These are phyloP conservation scores for Podarcis cretensis DNA, from an alignment of 2,113 vertebrate genomes.

Conservation along the genomic window DNA sequence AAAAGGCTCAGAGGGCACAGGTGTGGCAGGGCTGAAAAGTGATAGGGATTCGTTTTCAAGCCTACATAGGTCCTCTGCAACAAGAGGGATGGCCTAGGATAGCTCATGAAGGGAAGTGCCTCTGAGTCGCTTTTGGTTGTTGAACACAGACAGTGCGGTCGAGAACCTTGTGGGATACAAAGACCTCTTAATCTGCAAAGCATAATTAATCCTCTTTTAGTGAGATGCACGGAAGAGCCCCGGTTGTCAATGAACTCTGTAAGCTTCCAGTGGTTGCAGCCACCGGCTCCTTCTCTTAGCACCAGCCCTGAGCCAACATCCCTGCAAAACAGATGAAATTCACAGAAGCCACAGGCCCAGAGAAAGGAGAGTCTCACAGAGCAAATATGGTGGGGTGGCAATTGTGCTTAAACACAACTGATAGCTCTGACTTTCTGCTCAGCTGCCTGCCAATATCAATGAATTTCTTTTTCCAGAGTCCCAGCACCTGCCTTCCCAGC, in stretches of 20 bases:
- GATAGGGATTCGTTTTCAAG: neutral
- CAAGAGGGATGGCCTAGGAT: too few species aligned
- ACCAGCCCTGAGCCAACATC: constrained; percentile 57
- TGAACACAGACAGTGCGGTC: neutral
- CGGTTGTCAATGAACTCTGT: constrained; percentile 67
- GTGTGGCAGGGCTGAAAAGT: neutral
- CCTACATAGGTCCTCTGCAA: neutral
- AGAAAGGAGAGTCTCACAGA: constrained; percentile 17
- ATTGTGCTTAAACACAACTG: constrained; percentile 49
- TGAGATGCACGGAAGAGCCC: constrained; percentile 58
- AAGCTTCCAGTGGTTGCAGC: constrained; percentile 48
- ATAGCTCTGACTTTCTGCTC: constrained; percentile 52
- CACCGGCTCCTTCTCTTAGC: constrained; percentile 58
- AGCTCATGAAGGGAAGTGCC: neutral
- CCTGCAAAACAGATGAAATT: constrained; percentile 62
- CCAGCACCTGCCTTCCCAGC: neutral
- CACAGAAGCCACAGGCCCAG: constrained; percentile 27
- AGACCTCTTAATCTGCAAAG: constrained; percentile 76
- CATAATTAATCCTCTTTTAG: constrained; percentile 76
- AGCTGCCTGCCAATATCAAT: constrained; percentile 55
- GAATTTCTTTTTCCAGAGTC: constrained; percentile 26
- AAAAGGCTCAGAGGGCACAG: neutral
- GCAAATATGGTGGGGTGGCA: constrained; percentile 1
- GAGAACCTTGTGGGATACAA: constrained; percentile 63
- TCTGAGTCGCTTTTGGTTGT: neutral